Conservation (phyloP, 2,888 invertebrate species). For the Busseola fusca region DNA sequence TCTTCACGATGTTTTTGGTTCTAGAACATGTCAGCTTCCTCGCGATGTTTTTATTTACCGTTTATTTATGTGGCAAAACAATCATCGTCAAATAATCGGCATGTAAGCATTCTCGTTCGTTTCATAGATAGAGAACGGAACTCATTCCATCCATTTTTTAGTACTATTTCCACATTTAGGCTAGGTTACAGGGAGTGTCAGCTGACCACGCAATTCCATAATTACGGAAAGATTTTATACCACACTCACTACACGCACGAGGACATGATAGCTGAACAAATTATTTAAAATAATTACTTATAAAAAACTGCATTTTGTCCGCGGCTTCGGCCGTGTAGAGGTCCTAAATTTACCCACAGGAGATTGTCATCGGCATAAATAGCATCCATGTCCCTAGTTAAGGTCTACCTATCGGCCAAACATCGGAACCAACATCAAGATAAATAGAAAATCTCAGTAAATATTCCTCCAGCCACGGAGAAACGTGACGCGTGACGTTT, state of each 20-base stretch:
- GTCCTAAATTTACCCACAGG: neutral
- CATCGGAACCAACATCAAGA: neutral
- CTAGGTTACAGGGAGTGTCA: constrained; percentile 28
- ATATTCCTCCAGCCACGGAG: neutral
- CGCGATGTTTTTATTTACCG: neutral
- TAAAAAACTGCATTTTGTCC: neutral
- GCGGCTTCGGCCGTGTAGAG: neutral
- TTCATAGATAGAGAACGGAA: neutral
- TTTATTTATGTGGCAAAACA: neutral
- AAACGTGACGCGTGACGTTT: neutral
- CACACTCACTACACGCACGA: constrained; percentile 27
- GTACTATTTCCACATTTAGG: constrained; percentile 3
- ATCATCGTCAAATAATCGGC: constrained; percentile 17
- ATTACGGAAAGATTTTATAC: constrained; percentile 26
- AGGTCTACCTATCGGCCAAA: no score
- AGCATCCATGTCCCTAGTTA: neutral
- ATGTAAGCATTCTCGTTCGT: neutral
- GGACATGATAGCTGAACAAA: neutral
- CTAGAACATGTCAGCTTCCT: neutral
- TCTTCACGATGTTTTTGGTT: neutral
- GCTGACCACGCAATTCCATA: constrained; percentile 39
- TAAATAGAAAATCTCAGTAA: neutral
- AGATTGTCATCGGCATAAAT: neutral
- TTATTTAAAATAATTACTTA: neutral
- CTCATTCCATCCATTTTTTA: neutral